phyloP scores from a whole-genome alignment of 2,888 invertebrate species.

The Julus scanicus region DNA sequence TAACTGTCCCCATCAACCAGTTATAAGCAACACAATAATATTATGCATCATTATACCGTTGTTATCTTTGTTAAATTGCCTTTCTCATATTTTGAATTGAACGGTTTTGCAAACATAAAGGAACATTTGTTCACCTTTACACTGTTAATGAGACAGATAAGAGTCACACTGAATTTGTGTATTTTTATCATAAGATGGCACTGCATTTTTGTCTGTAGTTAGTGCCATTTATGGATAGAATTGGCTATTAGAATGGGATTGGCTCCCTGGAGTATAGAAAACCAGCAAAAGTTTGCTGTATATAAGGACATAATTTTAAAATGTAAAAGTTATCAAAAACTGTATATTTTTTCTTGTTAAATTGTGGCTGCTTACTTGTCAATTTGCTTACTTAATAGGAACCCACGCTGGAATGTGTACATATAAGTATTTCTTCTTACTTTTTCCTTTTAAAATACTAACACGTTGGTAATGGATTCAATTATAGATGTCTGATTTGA shows the following conservation, averaged over 20 bases:
- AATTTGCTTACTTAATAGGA: not conserved
- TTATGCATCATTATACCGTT: not conserved
- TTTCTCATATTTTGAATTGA: not conserved
- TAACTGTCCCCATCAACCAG: not conserved
- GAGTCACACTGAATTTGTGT: not conserved
- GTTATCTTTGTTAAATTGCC: not conserved
- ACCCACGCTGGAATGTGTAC: not conserved
- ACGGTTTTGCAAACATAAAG: not conserved
- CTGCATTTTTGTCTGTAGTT: too few relatives aligned
- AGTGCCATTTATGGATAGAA: not conserved
- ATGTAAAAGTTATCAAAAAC: not conserved
- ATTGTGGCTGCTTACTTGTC: not conserved
- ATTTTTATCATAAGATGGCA: too few relatives aligned
- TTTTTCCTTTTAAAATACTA: slow-evolving; percentile 33
- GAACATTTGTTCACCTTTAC: not conserved
- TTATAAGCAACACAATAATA: not conserved
- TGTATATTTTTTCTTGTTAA: not conserved
- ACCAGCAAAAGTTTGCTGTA: not conserved
- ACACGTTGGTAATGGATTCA: not conserved
- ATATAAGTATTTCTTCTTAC: not conserved
- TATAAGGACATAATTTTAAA: not conserved
- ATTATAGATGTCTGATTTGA: slow-evolving; percentile 10
- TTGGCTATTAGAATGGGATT: not conserved
- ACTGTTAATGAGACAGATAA: not conserved
- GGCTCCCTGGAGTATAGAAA: not conserved